Evolutionary conservation across 53 echinoderm and acorn worm species (phyloP), one percentile per base, ranked within the genome.

Genomic region (Patiria pectinifera): DNA sequence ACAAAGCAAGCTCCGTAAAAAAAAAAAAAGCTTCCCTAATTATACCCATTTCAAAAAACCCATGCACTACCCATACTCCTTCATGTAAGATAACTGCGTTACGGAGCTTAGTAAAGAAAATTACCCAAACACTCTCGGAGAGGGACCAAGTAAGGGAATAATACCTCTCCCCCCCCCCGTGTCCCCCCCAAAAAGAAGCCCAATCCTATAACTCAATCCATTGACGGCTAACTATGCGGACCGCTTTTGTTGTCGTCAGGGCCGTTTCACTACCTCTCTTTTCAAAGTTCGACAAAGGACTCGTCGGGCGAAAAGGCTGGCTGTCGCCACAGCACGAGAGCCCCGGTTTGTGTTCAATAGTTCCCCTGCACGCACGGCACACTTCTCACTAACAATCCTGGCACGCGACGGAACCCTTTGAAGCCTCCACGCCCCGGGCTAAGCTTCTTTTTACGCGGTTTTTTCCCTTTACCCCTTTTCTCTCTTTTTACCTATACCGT

Each of bases 221-320:
- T 90, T 81, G 80, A 81, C 62, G 90, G 26, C 90, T 80, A 90
- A 90, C 90, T 80, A 90, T 81, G 90, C 90, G 90, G 80, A 90
- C 90, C 90, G 90, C 90, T 81, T 90, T 90, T 90, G 90, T 90
- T 69, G 59, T 53, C 62, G n/a, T 47, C 90, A 69, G 90, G 90
- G 81, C 80, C 90, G 77, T 80, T 90, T 89, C 69, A 80, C 80
- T 90, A 69, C 90, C 90, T 60, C 81, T 90, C 90, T 90, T 90
- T 90, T 43, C 90, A 90, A 89, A 60, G 80, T 70, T 60, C 25
- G 46, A 90, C 90, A 90, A 90, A 60, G 66, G 69, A 81, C 12
- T 69, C 90, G 63, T 24, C 16, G n/a, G 69, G 81, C 81, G 90
- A 80, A 80, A 76, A 81, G 22, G 80, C 90, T 80, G 45, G 90